Percentiles rank a stretch among this genome's conserved stretches.
These are phyloP conservation scores for Halictus quadricinctus DNA, from an alignment of 2,888 invertebrate species.

Conservation along the genomic window DNA sequence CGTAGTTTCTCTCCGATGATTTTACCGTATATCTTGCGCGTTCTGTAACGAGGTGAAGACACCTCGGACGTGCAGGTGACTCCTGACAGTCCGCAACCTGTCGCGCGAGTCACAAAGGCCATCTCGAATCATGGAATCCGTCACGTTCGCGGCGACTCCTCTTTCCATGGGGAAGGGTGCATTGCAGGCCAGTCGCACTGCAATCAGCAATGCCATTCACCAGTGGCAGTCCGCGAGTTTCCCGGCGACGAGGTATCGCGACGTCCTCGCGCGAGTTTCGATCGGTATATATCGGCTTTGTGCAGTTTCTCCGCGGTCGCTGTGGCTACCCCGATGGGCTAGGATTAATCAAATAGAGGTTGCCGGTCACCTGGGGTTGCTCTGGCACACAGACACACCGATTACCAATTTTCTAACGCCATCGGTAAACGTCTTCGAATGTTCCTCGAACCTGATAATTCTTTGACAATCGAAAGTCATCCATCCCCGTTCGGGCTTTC, in stretches of 20 bases:
- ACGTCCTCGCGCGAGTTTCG: slow-evolving; percentile 24
- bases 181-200: slow-evolving; percentile 44
- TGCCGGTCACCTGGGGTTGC: neutral
- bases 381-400: neutral
- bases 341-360: neutral
- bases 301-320: neutral
- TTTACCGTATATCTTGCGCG: neutral
- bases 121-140: slow-evolving; percentile 71
- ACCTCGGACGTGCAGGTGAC: neutral
- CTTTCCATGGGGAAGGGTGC: slow-evolving; percentile 65
- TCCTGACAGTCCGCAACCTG: slow-evolving; percentile 63
- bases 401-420: neutral
- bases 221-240: slow-evolving; percentile 68
- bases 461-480: neutral
- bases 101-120: slow-evolving; percentile 36
- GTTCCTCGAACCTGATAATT: neutral
- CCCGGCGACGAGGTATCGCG: slow-evolving; percentile 49
- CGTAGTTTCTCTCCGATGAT: neutral
- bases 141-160: slow-evolving; percentile 72
- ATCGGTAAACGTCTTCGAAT: neutral
- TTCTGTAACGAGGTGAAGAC: neutral
- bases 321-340: neutral
- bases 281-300: neutral
- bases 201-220: slow-evolving; percentile 56
- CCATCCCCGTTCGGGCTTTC: neutral